These are phyloP conservation scores for Mobula hypostoma DNA, from an alignment of 2,113 vertebrate species.

Conservation along the genomic window DNA sequence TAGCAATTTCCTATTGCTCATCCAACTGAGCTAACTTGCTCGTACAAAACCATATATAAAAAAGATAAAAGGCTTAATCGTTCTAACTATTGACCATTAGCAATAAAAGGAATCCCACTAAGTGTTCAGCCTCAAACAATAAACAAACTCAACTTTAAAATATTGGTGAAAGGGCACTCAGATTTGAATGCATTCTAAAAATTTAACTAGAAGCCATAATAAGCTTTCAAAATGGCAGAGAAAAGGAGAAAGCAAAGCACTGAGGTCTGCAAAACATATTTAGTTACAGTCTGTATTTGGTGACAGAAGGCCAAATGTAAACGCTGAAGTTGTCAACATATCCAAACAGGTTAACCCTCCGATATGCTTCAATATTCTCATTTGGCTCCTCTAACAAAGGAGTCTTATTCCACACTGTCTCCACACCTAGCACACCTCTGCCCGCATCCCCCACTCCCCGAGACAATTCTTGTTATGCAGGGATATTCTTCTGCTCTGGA, in stretches of 20 bases:
- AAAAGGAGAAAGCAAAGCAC: neutral
- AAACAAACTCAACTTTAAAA: neutral
- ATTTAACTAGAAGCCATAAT: neutral
- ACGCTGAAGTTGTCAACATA: neutral
- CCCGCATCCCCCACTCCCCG: neutral
- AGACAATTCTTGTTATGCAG: neutral
- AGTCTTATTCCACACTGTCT: neutral
- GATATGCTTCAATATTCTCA: neutral
- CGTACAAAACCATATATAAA: neutral
- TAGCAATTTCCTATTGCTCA: neutral
- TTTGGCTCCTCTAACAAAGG: neutral
- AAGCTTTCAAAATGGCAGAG: neutral
- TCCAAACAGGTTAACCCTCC: neutral
- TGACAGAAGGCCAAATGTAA: slow-evolving; percentile 1
- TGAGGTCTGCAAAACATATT: neutral
- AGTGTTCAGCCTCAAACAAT: neutral
- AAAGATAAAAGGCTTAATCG: neutral
- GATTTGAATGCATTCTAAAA: neutral
- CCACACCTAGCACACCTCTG: no score
- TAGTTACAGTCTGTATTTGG: neutral
- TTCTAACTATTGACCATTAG: neutral
- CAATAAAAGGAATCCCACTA: neutral
- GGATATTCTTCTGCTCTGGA: neutral
- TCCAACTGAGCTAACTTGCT: neutral
- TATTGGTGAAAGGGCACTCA: neutral